Evolutionary conservation across 1,140 invertebrate species (phyloP).

Genomic region (Pogonomyrmex barbatus): DNA sequence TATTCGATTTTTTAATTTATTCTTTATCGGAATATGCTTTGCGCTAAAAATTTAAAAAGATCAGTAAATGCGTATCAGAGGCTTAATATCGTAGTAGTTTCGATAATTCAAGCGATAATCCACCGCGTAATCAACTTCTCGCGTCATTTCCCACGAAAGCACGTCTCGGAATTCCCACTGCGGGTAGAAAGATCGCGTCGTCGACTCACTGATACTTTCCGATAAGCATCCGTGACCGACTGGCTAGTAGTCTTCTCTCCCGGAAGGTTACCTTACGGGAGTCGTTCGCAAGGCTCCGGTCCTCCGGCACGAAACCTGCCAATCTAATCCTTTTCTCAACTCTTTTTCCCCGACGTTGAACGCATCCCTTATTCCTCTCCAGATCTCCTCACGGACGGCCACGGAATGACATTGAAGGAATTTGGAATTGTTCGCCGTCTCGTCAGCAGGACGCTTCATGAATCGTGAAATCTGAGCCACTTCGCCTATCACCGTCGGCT

Average conservation of each 20-base stretch:
- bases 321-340: constrained; percentile 59
- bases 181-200: not conserved
- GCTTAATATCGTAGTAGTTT: not conserved
- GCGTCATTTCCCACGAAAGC: not conserved
- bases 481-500: constrained; percentile 53
- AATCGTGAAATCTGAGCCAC: constrained; percentile 66
- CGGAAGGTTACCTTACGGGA: not conserved
- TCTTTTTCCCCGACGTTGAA: constrained; percentile 51
- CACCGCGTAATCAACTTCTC: no score
- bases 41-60: not conserved
- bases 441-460: constrained; percentile 72
- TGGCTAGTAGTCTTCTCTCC: constrained; percentile 7
- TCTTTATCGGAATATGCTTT: not conserved
- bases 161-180: constrained; percentile 11
- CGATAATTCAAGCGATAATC: not conserved
- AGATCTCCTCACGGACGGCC: constrained; percentile 49
- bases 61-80: not conserved
- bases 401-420: constrained; percentile 34
- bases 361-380: constrained; percentile 57
- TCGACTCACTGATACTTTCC: constrained; percentile 1
- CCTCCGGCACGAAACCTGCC: constrained; percentile 28
- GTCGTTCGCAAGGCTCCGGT: not conserved
- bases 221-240: constrained; percentile 35
- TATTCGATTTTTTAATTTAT: not conserved
- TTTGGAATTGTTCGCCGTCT: constrained; percentile 69